Evolutionary conservation across 1,140 invertebrate species (phyloP).

Genomic region (Gryllus bimaculatus): DNA sequence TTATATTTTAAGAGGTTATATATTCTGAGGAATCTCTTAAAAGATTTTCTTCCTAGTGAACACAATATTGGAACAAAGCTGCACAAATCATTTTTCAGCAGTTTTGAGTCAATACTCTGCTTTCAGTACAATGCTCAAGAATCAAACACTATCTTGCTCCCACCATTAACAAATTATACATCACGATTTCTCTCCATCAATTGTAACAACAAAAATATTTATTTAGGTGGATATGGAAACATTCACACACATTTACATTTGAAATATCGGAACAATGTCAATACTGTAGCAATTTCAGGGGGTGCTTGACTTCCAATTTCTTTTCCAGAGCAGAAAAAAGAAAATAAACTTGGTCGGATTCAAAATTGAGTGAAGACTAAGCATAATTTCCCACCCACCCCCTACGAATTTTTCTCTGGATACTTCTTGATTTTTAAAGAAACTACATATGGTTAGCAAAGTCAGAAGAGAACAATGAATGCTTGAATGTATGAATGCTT

Average conservation of each 20-base stretch:
- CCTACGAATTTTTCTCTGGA: constrained; percentile 3
- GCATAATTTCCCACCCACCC: constrained; percentile 2
- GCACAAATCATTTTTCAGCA: constrained; percentile 16
- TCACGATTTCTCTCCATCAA: constrained; percentile 9
- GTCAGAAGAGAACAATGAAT: constrained; percentile 16
- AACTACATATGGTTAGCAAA: constrained; percentile 17
- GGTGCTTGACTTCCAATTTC: not conserved
- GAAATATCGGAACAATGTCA: constrained; percentile 16
- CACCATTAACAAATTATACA: constrained; percentile 7
- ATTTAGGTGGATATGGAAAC: constrained; percentile 11
- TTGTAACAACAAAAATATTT: constrained; percentile 13
- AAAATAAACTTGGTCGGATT: constrained; percentile 5
- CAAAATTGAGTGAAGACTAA: constrained; percentile 7
- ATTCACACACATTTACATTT: constrained; percentile 14
- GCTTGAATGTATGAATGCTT: constrained; percentile 14
- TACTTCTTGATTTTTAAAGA: constrained; percentile 12
- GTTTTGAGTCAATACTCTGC: not conserved
- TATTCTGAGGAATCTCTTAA: not conserved
- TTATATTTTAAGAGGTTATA: not conserved
- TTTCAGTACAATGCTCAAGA: constrained; percentile 11
- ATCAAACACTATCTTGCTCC: constrained; percentile 7
- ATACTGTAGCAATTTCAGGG: constrained; percentile 10
- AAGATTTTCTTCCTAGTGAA: constrained; percentile 12
- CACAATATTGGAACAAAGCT: constrained; percentile 18
- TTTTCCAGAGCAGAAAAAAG: constrained; percentile 7